A percentile compares a stretch with the other conserved stretches of the same genome.
Conservation (phyloP, 1,140 invertebrate genomes). For the Luehdorfia chinensis region DNA sequence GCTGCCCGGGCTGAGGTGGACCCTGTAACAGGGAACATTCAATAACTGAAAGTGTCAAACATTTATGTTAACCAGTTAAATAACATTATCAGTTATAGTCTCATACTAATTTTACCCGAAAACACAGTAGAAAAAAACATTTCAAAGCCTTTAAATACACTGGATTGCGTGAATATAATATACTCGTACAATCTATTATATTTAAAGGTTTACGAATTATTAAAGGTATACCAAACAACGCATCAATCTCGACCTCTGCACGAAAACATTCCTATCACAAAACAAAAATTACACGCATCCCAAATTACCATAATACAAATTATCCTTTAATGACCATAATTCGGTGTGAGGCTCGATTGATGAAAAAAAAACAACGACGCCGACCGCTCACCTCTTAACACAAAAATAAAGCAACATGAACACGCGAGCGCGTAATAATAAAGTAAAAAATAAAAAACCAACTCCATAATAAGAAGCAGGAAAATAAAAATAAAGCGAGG, state of each 20-base stretch:
- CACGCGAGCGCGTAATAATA: conserved; percentile 73
- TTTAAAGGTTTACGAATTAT: too few relatives aligned
- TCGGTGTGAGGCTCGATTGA: conserved; percentile 72
- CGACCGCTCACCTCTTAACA: conserved; percentile 68
- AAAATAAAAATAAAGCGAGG: conserved; percentile 76
- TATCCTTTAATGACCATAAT: conserved; percentile 77
- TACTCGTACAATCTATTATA: too few relatives aligned
- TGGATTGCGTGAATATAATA: too few relatives aligned
- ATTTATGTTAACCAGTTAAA: too few relatives aligned
- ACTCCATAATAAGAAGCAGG: conserved; percentile 75
- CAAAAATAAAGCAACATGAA: conserved; percentile 71
- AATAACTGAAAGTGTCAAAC: conserved; percentile 23
- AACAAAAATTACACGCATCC: conserved; percentile 75
- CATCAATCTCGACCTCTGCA: background rate
- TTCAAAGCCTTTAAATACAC: too few relatives aligned
- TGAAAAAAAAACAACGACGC: conserved; percentile 56
- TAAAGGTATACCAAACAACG: background rate
- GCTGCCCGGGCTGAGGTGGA: conserved; percentile 89
- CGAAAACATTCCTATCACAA: conserved; percentile 49
- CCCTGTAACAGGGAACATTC: conserved; percentile 83
- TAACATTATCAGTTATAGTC: too few relatives aligned
- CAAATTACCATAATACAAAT: conserved; percentile 77
- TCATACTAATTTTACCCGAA: too few relatives aligned
- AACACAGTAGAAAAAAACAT: too few relatives aligned
- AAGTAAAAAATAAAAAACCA: conserved; percentile 63